Evolutionary conservation across 1,140 invertebrate species (phyloP).

Genomic region (Kradibia gibbosae): DNA sequence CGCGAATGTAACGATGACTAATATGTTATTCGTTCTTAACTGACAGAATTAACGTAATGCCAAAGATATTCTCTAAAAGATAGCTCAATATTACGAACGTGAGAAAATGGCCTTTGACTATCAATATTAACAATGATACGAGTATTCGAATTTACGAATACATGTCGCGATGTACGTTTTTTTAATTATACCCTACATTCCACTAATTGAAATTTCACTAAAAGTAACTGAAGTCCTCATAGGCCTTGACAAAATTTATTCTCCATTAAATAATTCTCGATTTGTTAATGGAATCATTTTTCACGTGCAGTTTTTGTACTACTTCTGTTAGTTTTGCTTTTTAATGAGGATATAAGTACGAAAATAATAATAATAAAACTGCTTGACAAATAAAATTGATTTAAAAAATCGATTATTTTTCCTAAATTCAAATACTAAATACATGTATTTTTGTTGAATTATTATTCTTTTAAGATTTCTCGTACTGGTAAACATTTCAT

Average conservation of each 20-base stretch:
- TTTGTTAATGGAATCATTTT: neutral
- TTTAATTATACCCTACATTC: neutral
- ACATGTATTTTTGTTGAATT: neutral
- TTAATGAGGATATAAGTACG: neutral
- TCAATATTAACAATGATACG: neutral
- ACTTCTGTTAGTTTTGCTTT: neutral
- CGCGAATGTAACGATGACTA: neutral
- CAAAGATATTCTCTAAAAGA: neutral
- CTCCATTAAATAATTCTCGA: neutral
- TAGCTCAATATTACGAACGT: neutral
- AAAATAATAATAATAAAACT: neutral
- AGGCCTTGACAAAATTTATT: neutral
- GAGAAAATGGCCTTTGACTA: neutral
- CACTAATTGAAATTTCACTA: neutral
- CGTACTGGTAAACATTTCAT: neutral
- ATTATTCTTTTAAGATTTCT: neutral
- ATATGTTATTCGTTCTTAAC: neutral
- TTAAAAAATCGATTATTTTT: neutral
- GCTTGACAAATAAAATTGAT: neutral
- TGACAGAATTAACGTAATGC: neutral
- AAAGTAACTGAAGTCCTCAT: neutral
- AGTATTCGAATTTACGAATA: neutral
- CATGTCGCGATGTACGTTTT: neutral
- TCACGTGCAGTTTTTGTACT: neutral
- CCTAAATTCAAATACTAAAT: neutral